Evolutionary conservation across 2,888 invertebrate genomes (phyloP), one percentile per base, ranked within the genome.

Genomic region (Melanotus villosus): DNA sequence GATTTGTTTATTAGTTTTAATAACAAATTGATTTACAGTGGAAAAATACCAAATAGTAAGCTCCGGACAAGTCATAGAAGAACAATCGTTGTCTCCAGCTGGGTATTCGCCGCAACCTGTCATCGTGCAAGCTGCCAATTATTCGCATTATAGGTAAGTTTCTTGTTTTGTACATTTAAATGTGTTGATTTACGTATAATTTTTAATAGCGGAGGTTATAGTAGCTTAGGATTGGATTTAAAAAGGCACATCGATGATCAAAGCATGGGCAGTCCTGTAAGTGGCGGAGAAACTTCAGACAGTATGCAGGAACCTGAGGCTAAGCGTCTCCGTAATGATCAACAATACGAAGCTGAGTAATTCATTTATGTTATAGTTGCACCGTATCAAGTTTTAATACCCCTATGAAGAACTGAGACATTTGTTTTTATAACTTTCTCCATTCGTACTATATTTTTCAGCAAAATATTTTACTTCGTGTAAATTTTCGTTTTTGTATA

Each of bases 61-160:
- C 76, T 83, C 85, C 76, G 85, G 85, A 66, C 84, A 82, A 73
- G 80, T 85, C 62, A 82, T 85, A 59, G 88, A 89, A 78, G 88
- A 89, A 77, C 85, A 88, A 75, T 88, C 88, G 72, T 82, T 88
- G 80, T 89, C 89, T 68, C 88, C 88, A 36, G 85, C 87, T 74
- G 85, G 87, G 66, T 89, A 87, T 77, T 88, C 89, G 78, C 89
- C 88, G 68, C 89, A 89, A 79, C 89, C 89, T 75, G 89, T 89
- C 77, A 89, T 89, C 80, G 89, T 89, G 79, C 89, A 89, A 85
- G 80, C 86, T 45, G 80, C 84, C 62, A 88, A 87, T 76, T 88
- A 88, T 80, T 87, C 87, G 79, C 70, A 66, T 34, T 71, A 71
- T 21, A 47, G 67, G 71, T 71, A 60, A 43, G 32, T 36, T 38